These are phyloP conservation scores for Adelphocoris suturalis DNA, from an alignment of 2,888 invertebrate species.

Conservation along the genomic window DNA sequence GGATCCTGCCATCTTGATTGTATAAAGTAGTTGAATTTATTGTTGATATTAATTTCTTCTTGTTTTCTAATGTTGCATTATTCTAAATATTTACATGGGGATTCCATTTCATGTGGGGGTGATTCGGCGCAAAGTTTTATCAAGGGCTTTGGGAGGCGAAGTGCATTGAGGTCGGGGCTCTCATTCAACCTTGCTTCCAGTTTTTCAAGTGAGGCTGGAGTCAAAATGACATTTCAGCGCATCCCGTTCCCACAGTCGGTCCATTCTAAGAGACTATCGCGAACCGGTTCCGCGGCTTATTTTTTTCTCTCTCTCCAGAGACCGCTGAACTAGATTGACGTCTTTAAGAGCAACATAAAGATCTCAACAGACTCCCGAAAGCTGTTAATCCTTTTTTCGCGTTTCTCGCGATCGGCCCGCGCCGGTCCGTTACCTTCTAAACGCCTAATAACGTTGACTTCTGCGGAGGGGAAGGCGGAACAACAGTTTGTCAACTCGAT, in stretches of 20 bases:
- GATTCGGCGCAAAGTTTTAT: too few species aligned
- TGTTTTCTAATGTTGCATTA: too few species aligned
- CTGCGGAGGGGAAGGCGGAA: too few species aligned
- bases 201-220: not conserved
- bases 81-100: too few species aligned
- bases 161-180: not conserved
- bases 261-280: not conserved
- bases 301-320: constrained; percentile 1
- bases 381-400: not conserved
- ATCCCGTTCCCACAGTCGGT: constrained; percentile 1
- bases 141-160: not conserved
- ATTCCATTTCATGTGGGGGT: too few species aligned
- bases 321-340: not conserved
- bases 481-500: too few species aligned
- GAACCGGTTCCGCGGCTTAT: not conserved
- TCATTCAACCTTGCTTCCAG: not conserved
- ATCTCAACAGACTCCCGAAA: not conserved
- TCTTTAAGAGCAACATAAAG: not conserved
- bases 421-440: too few species aligned
- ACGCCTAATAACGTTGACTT: too few species aligned
- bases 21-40: too few species aligned
- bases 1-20: too few species aligned
- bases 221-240: not conserved
- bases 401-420: not conserved
- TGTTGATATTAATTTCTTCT: too few species aligned